Conservation (phyloP, 1,140 invertebrate species). For the Aphelenchoides avenae region DNA sequence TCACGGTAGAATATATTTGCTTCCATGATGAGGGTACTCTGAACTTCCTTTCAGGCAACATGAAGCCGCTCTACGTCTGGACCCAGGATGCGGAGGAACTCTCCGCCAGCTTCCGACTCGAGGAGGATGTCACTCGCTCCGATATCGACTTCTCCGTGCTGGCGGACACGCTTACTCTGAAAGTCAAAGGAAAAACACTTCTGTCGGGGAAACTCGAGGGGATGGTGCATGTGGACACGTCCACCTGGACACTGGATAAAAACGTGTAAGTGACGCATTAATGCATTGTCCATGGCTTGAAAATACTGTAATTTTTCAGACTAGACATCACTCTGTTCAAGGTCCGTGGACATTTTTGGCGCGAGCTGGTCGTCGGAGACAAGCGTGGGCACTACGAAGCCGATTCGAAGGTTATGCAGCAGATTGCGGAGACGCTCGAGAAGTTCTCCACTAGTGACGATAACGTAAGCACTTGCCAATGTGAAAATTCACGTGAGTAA, state of each 20-base stretch:
- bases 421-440: slow-evolving; percentile 16
- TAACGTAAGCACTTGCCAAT: neutral
- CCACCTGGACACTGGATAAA: slow-evolving; percentile 9
- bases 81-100: slow-evolving; percentile 25
- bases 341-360: slow-evolving; percentile 18
- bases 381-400: slow-evolving; percentile 9
- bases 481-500: neutral
- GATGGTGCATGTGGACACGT: slow-evolving; percentile 15
- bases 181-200: slow-evolving; percentile 1
- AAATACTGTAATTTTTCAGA: no score
- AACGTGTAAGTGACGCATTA: no score
- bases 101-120: slow-evolving; percentile 3
- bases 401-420: slow-evolving; percentile 9
- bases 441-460: slow-evolving; percentile 14
- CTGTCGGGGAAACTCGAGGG: slow-evolving; percentile 11
- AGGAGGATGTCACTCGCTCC: slow-evolving; percentile 6
- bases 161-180: neutral
- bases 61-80: slow-evolving; percentile 21
- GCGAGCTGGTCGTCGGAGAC: slow-evolving; percentile 11
- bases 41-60: no score
- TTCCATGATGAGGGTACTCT: no score
- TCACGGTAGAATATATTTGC: neutral
- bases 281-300: no score
- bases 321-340: slow-evolving; percentile 16
- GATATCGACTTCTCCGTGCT: slow-evolving; percentile 10